A percentile compares a stretch with the other conserved stretches of the same genome.
These are phyloP conservation scores for Oenanthe oenanthe DNA, from an alignment of 2,113 vertebrate genomes.

Conservation along the genomic window DNA sequence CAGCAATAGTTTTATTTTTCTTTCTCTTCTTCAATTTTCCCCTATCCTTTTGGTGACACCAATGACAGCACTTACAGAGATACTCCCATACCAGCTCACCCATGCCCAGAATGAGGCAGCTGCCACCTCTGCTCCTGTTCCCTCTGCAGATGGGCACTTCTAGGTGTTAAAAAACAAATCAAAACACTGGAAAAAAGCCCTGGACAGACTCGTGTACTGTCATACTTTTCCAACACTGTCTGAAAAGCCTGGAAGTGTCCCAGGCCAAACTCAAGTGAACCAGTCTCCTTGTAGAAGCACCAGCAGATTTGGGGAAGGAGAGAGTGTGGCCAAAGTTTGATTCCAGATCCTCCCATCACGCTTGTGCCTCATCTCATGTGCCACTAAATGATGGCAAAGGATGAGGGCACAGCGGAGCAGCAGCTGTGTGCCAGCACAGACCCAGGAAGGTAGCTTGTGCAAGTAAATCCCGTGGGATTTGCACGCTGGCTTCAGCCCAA, in stretches of 20 bases:
- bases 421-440: rapidly evolving
- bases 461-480: rapidly evolving
- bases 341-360: rapidly evolving
- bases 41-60: not conserved
- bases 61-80: rapidly evolving
- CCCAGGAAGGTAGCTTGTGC: not conserved
- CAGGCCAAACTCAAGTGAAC: not conserved
- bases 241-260: not conserved
- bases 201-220: not conserved
- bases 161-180: not conserved
- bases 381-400: not conserved
- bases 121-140: not conserved
- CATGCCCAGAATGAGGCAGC: not conserved
- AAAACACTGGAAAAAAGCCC: not conserved
- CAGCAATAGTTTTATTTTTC: not conserved
- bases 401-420: rapidly evolving
- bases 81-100: not conserved
- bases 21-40: not conserved
- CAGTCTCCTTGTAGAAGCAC: not conserved
- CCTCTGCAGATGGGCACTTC: not conserved
- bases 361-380: rapidly evolving
- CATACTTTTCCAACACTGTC: not conserved
- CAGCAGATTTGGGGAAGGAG: not conserved
- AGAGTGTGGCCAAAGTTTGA: not conserved
- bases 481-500: not conserved